phyloP scores from a whole-genome alignment of 2,113 vertebrate genomes.

The Seriola dumerili region DNA sequence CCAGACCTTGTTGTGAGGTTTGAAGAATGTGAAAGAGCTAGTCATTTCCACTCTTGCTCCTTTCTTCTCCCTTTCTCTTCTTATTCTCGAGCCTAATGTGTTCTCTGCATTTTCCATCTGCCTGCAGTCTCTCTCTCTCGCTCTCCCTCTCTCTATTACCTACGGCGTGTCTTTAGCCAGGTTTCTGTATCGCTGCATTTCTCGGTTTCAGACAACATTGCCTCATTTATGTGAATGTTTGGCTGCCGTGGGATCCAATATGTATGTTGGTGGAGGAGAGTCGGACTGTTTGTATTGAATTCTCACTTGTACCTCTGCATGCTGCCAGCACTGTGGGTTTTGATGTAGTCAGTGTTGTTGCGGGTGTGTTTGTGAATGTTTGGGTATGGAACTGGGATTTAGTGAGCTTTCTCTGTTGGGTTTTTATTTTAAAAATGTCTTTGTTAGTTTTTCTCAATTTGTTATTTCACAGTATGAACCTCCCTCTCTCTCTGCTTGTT shows the following conservation, averaged over 20 bases:
- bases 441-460: neutral
- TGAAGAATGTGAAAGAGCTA: conserved; percentile 26
- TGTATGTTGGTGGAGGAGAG: neutral
- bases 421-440: neutral
- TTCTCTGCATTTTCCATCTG: conserved; percentile 26
- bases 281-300: conserved; percentile 30
- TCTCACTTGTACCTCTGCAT: conserved; percentile 21
- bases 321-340: neutral
- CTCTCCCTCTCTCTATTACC: conserved; percentile 3
- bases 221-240: conserved; percentile 43
- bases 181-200: conserved; percentile 6
- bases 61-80: conserved; percentile 31
- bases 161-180: neutral
- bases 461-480: neutral
- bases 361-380: conserved; percentile 18
- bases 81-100: neutral
- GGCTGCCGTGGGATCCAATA: conserved; percentile 30
- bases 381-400: conserved; percentile 21
- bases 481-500: neutral
- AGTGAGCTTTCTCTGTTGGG: neutral
- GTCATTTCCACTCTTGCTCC: conserved; percentile 31
- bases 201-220: conserved; percentile 9
- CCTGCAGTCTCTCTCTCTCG: neutral
- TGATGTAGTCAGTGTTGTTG: conserved; percentile 7
- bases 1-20: conserved; percentile 49